Conservation (phyloP, 2,113 vertebrate genomes). For the Drymodes brunneopygia region DNA sequence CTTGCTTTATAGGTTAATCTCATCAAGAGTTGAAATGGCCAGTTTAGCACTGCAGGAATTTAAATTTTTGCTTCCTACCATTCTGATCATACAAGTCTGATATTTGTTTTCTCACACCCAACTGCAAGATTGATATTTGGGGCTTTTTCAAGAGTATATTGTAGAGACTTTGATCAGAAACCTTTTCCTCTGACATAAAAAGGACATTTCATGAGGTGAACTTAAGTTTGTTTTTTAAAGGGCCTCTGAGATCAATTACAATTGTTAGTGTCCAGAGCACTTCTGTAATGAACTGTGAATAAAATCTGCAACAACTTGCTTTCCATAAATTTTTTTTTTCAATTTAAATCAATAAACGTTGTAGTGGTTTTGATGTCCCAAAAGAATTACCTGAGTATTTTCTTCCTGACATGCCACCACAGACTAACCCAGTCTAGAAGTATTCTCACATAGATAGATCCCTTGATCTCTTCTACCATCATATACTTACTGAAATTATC, state of each 20-base stretch:
- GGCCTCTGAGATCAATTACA: background rate
- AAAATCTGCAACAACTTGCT: background rate
- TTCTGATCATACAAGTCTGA: background rate
- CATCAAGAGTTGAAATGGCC: background rate
- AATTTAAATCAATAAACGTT: background rate
- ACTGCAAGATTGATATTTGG: background rate
- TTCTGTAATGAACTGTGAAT: background rate
- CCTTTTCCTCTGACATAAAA: background rate
- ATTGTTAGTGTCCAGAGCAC: background rate
- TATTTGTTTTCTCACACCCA: background rate
- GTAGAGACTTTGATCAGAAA: background rate
- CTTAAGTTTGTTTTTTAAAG: background rate
- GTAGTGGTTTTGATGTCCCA: background rate
- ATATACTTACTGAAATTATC: background rate
- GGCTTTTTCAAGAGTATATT: background rate
- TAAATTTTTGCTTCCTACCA: background rate
- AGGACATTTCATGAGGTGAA: background rate
- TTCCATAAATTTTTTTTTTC: background rate
- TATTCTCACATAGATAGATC: background rate
- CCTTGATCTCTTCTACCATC: background rate
- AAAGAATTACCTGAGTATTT: background rate
- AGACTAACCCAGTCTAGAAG: background rate
- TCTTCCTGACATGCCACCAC: background rate
- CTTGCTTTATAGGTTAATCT: background rate
- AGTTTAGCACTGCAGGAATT: background rate